Evolutionary conservation across 2,888 invertebrate genomes (phyloP).

Genomic region (Saturnia pavonia): DNA sequence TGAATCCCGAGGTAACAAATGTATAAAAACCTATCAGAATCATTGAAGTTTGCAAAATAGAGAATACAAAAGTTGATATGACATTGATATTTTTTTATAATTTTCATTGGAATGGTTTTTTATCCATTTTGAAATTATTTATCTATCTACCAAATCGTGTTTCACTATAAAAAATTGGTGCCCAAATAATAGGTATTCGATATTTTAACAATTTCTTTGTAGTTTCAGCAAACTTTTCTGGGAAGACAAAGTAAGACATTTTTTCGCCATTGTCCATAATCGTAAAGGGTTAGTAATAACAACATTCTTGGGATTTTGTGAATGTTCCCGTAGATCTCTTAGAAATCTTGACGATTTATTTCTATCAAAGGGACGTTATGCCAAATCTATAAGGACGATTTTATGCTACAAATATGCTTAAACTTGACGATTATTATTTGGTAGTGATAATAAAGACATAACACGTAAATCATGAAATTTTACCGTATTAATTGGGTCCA

Average conservation of each 20-base stretch:
- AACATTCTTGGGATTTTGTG: conserved; percentile 20
- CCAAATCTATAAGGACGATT: neutral
- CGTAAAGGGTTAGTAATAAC: conserved; percentile 17
- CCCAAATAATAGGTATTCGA: neutral
- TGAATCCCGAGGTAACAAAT: too few species aligned
- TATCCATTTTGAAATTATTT: too few species aligned
- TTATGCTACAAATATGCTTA: neutral
- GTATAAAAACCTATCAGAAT: too few species aligned
- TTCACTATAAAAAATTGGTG: neutral
- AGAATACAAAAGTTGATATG: too few species aligned
- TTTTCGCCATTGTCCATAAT: conserved; percentile 10
- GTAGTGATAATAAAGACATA: neutral
- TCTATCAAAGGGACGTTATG: conserved; percentile 13
- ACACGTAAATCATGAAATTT: conserved; percentile 11
- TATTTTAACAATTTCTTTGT: conserved; percentile 9
- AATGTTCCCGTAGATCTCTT: conserved; percentile 13
- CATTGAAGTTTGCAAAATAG: too few species aligned
- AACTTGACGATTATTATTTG: neutral
- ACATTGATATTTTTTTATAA: too few species aligned
- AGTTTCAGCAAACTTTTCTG: neutral
- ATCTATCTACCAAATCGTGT: neutral
- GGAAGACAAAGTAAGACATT: conserved; percentile 3
- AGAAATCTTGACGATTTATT: conserved; percentile 20
- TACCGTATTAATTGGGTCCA: conserved; percentile 16
- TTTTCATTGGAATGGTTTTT: neutral